Evolutionary conservation across 2,113 vertebrate genomes (phyloP).

Genomic region (Riparia riparia): DNA sequence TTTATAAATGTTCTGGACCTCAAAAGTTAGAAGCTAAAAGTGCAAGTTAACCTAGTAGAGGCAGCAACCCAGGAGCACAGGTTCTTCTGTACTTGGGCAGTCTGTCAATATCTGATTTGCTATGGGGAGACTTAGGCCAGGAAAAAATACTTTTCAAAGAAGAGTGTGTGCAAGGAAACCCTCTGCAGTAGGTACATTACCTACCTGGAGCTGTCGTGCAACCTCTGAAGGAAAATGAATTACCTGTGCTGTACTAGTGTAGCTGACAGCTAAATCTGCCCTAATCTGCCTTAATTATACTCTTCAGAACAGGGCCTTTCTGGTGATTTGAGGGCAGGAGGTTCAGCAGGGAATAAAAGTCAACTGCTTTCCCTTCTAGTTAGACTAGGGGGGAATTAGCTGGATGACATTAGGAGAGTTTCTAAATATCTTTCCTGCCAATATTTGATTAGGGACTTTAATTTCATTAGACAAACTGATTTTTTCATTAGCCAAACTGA

Average conservation of each 20-base stretch:
- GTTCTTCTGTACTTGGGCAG: not conserved
- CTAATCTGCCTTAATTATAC: slow-evolving; percentile 68
- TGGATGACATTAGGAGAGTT: slow-evolving; percentile 69
- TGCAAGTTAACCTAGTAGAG: not conserved
- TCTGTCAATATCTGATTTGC: not conserved
- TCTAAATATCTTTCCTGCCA: slow-evolving; percentile 81
- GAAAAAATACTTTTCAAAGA: not conserved
- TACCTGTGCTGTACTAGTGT: not conserved
- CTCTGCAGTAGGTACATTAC: not conserved
- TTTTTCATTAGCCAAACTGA: slow-evolving; percentile 79
- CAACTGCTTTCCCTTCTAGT: slow-evolving; percentile 63
- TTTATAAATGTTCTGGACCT: not conserved
- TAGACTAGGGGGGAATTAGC: slow-evolving; percentile 61
- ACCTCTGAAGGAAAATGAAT: not conserved
- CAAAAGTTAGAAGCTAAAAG: not conserved
- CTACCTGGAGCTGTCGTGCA: not conserved
- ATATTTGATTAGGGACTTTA: slow-evolving; percentile 85
- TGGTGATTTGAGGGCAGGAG: slow-evolving; percentile 70
- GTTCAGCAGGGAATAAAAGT: slow-evolving; percentile 72
- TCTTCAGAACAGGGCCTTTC: slow-evolving; percentile 57
- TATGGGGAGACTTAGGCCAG: not conserved
- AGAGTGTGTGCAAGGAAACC: accelerated
- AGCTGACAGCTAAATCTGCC: slow-evolving; percentile 50
- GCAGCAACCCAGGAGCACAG: not conserved
- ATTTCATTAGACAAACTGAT: slow-evolving; percentile 84